Evolutionary conservation across 2,113 vertebrate species (phyloP).

Genomic region (Pontoporia blainvillei): DNA sequence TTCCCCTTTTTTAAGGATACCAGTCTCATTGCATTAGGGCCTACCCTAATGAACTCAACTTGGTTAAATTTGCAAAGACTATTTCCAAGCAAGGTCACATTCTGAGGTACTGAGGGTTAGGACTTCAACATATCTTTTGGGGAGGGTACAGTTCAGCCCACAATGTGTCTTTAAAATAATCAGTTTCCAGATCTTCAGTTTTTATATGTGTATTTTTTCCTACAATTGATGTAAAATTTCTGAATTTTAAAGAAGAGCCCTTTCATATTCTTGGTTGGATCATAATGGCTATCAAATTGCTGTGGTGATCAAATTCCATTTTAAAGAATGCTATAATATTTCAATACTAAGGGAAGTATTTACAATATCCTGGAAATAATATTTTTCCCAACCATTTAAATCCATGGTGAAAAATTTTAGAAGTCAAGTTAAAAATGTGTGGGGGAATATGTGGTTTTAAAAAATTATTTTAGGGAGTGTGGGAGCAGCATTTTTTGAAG

Average conservation of each 20-base stretch:
- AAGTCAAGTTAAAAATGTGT: background rate
- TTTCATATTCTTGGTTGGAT: background rate
- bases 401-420: constrained; percentile 6
- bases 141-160: background rate
- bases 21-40: background rate
- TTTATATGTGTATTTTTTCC: background rate
- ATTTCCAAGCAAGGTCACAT: background rate
- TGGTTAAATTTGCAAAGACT: background rate
- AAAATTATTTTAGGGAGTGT: background rate
- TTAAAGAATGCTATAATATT: background rate
- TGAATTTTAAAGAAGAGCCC: background rate
- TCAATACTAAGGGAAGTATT: background rate
- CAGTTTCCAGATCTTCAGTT: background rate
- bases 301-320: background rate
- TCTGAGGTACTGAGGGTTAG: background rate
- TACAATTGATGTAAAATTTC: background rate
- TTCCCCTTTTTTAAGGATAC: background rate
- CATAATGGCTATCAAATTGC: background rate
- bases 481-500: background rate
- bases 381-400: background rate
- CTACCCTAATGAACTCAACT: background rate
- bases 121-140: background rate
- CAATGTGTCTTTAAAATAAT: background rate
- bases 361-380: background rate
- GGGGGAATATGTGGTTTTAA: background rate